Evolutionary conservation across 2,113 vertebrate species (phyloP).

Genomic region (Lophura nycthemera): DNA sequence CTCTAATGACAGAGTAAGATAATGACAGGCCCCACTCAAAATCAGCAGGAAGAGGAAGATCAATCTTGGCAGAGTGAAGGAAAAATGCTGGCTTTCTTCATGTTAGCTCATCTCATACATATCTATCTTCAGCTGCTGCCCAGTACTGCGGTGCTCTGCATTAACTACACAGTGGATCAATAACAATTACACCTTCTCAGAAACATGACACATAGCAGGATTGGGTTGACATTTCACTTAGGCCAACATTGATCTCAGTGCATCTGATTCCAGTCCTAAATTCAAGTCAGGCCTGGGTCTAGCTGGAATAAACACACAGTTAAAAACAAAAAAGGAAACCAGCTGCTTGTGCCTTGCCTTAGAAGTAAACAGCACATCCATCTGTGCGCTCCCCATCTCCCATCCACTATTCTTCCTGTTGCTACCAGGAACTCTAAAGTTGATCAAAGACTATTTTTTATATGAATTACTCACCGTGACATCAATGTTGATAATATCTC

Average conservation of each 20-base stretch:
- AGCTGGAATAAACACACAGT: conserved; percentile 88
- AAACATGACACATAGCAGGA: conserved; percentile 96
- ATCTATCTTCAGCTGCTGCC: conserved; percentile 92
- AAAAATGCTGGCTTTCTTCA: conserved; percentile 92
- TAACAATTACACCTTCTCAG: conserved; percentile 99
- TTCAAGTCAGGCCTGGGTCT: conserved; percentile 89
- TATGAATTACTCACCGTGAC: conserved; percentile 86
- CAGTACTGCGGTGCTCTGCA: conserved; percentile 89
- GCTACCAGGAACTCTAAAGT: conserved; percentile 82
- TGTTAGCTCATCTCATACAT: conserved; percentile 98
- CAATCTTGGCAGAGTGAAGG: conserved; percentile 98
- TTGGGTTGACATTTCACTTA: conserved; percentile 96
- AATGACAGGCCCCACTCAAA: conserved; percentile 99
- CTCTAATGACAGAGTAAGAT: conserved; percentile 99
- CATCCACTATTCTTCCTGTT: conserved; percentile 89
- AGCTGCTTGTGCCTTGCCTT: conserved; percentile 85
- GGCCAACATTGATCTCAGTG: conserved; percentile 95
- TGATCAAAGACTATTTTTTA: conserved; percentile 87
- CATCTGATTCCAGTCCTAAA: conserved; percentile 94
- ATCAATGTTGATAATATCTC: conserved; percentile 92
- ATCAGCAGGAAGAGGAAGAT: conserved; percentile 99
- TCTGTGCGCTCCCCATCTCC: conserved; percentile 85
- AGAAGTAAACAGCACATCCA: conserved; percentile 91
- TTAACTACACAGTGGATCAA: conserved; percentile 99
- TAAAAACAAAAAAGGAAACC: conserved; percentile 91